These are phyloP conservation scores for Caradrina kadenii DNA, from an alignment of 2,888 invertebrate species.

Conservation along the genomic window DNA sequence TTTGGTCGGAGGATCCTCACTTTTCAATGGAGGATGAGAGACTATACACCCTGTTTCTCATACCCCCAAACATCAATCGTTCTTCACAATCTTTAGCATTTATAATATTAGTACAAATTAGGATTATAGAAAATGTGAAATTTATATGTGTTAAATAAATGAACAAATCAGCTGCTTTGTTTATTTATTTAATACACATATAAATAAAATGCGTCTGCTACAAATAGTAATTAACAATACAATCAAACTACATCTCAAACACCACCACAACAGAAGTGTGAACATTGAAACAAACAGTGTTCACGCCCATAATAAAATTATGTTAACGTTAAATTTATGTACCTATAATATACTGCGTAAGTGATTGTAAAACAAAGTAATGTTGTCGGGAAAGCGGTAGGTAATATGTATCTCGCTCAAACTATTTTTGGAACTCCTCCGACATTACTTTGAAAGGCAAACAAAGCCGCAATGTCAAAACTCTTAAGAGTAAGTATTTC, in stretches of 20 bases:
- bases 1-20: too few relatives aligned
- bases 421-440: constrained; percentile 28
- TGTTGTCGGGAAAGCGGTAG: constrained; percentile 1
- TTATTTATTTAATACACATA: too few relatives aligned
- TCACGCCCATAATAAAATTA: constrained; percentile 15
- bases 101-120: too few relatives aligned
- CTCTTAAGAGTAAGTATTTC: constrained; percentile 1
- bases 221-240: too few relatives aligned
- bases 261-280: not conserved
- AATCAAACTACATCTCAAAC: not conserved
- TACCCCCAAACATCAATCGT: too few relatives aligned
- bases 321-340: constrained; percentile 21
- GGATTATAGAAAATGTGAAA: too few relatives aligned
- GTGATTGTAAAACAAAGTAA: constrained; percentile 43
- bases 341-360: not conserved
- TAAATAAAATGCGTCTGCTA: too few relatives aligned
- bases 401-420: constrained; percentile 9
- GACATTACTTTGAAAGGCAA: constrained; percentile 29
- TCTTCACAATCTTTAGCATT: too few relatives aligned
- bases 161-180: too few relatives aligned
- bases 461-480: constrained; percentile 22
- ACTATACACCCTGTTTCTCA: too few relatives aligned
- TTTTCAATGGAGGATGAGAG: too few relatives aligned
- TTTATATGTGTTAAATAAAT: too few relatives aligned
- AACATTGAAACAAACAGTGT: not conserved